phyloP scores from a whole-genome alignment of 2,888 invertebrate genomes.

The Archaeoteleia sp. region DNA sequence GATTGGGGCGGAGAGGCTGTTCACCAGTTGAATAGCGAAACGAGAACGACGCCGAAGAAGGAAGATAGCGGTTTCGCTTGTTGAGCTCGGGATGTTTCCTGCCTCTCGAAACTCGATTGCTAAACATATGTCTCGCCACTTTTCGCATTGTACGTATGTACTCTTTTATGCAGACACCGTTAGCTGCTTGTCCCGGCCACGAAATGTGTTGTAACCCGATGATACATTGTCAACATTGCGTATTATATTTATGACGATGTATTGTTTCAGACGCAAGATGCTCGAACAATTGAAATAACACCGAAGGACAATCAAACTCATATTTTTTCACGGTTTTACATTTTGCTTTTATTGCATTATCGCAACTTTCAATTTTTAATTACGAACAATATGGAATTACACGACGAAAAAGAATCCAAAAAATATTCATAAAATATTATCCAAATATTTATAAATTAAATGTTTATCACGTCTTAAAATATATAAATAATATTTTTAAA shows the following conservation, averaged over 20 bases:
- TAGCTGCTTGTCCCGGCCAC: constrained; percentile 22
- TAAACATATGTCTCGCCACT: constrained; percentile 45
- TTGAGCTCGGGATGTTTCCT: constrained; percentile 47
- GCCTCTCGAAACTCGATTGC: constrained; percentile 50
- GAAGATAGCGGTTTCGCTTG: constrained; percentile 52
- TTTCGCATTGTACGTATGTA: constrained; percentile 27
- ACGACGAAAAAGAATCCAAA: no score
- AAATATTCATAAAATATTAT: no score
- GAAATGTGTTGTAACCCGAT: constrained; percentile 18
- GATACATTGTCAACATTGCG: constrained; percentile 41
- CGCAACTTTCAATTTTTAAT: no score
- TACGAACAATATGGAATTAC: no score
- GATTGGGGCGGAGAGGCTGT: constrained; percentile 44
- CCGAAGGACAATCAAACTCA: no score
- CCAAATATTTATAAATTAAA: no score
- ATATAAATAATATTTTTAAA: no score
- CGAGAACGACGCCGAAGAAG: constrained; percentile 36
- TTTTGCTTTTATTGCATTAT: no score
- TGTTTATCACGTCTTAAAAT: no score
- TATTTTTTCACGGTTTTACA: no score
- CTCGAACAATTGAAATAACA: no score
- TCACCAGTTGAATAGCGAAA: constrained; percentile 45
- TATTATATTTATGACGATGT: background rate
- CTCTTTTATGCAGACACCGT: constrained; percentile 38
- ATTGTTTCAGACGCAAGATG: constrained; percentile 15